Evolutionary conservation across 2,888 invertebrate genomes (phyloP), one percentile per base, ranked within the genome.

Genomic region (Aromia moschata): DNA sequence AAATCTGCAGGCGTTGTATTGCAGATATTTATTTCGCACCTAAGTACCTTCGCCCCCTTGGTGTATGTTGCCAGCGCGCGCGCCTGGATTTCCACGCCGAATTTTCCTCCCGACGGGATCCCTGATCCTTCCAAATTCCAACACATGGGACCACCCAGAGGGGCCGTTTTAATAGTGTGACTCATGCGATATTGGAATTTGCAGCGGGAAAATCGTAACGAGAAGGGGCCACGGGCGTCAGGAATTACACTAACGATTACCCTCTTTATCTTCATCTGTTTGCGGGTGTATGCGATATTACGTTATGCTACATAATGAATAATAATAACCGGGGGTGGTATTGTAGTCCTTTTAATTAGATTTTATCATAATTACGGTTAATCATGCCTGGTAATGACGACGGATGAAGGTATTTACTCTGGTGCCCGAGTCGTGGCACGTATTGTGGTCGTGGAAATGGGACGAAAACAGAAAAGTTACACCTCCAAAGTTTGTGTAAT

Each of bases 111-210:
- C 18, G 20, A 20, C 37, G 18, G 25, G 49, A 57, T 60, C 56
- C 64, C 60, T 62, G 60, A 65, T 59, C 64, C 64, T 56, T 56
- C 41, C 63, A 62, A 56, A 60, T 67, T 62, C 62, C 62, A 67
- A 63, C 67, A 67, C 67, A 67, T 67, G 67, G 67, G 67, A 67
- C 64, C 67, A 60, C 64, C 63, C 51, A 44, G 45, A 58, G 62
- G 60, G 55, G 44, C 54, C 46, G 25, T 38, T 44, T 45, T 40
- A 31, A 37, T 46, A 20, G 59, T 54, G 62, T 65, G 68, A 64
- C 64, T 62, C 68, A 65, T 56, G 46, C 62, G 44, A 59, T 54
- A 41, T 41, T 36, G 38, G 18, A 45, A 52, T 46, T 60, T 56
- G 43, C 38, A 56, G 43, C 12, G 43, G n/a, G 56, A 45, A 51